A percentile compares a stretch with the other conserved stretches of the same genome.
Conservation (phyloP, 2,113 vertebrate species). For the Phrynosoma platyrhinos region DNA sequence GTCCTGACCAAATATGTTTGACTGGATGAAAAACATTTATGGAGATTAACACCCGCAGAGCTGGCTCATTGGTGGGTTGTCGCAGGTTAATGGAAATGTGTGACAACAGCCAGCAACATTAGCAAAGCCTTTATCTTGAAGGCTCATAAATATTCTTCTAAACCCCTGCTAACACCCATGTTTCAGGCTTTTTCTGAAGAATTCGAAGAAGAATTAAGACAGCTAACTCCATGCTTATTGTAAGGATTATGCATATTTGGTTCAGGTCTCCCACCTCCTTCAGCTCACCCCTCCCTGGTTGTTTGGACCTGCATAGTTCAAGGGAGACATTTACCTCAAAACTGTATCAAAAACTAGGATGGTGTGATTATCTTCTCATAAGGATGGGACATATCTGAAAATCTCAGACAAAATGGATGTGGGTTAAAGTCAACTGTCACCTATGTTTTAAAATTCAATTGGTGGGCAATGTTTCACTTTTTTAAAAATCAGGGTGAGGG, state of each 20-base stretch:
- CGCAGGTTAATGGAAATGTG: conserved; percentile 64
- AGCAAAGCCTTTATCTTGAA: conserved; percentile 52
- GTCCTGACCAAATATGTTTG: conserved; percentile 20
- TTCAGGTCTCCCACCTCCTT: neutral
- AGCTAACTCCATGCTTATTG: conserved; percentile 11
- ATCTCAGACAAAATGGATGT: conserved; percentile 25
- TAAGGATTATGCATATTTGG: conserved; percentile 7
- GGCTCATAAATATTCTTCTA: conserved; percentile 57
- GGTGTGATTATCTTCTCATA: neutral
- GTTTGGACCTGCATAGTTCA: neutral
- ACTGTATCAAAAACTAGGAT: neutral
- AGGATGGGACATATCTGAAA: conserved; percentile 1
- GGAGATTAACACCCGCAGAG: conserved; percentile 54
- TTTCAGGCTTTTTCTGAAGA: conserved; percentile 53
- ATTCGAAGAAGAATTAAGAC: conserved; percentile 41
- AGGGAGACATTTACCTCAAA: neutral
- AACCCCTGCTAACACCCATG: conserved; percentile 34
- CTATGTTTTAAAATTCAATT: conserved; percentile 8
- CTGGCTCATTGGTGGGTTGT: conserved; percentile 49
- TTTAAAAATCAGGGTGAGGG: too few relatives aligned
- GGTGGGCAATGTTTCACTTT: neutral
- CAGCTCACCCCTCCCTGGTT: accelerated
- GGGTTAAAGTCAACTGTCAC: neutral
- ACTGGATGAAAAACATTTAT: conserved; percentile 46
- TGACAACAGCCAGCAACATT: conserved; percentile 54